Conservation (phyloP, 1,140 invertebrate genomes). For the Drosophila ananassae region DNA sequence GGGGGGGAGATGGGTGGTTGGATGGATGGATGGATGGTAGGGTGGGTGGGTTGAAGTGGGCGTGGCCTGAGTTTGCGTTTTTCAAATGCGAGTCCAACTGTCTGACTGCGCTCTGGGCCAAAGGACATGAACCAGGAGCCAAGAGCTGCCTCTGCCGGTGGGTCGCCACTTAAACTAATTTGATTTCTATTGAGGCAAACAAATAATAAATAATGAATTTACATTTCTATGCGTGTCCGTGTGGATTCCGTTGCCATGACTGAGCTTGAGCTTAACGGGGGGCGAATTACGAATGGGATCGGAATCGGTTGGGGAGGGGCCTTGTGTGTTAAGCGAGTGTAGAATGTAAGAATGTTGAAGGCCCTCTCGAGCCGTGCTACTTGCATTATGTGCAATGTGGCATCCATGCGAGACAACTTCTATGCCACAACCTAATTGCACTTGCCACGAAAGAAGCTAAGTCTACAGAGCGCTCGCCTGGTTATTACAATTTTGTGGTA, state of each 20-base stretch:
- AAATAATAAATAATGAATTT: conserved; percentile 83
- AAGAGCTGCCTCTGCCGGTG: conserved; percentile 9
- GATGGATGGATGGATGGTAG: not conserved
- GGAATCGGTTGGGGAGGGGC: not conserved
- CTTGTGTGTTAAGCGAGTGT: conserved; percentile 10
- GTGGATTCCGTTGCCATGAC: conserved; percentile 40
- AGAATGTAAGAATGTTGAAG: conserved; percentile 34
- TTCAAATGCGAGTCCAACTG: conserved; percentile 69
- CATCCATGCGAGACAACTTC: conserved; percentile 12
- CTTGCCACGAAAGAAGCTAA: conserved; percentile 4
- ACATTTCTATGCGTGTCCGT: conserved; percentile 77
- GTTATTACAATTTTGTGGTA: conserved; percentile 21
- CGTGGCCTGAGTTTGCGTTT: conserved; percentile 58
- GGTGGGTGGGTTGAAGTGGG: conserved; percentile 8
- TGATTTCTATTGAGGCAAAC: conserved; percentile 83
- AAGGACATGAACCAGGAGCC: conserved; percentile 9
- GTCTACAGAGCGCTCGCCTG: not conserved
- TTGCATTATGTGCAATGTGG: conserved; percentile 41
- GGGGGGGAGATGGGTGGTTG: not conserved
- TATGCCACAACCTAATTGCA: conserved; percentile 41
- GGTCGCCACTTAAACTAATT: conserved; percentile 79
- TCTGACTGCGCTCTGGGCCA: conserved; percentile 40
- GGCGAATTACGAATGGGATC: too few species aligned
- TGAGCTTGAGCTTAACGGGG: conserved; percentile 12
- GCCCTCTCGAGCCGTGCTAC: conserved; percentile 27